Evolutionary conservation across 2,888 invertebrate genomes (phyloP).

Genomic region (Ectemnius cavifrons): DNA sequence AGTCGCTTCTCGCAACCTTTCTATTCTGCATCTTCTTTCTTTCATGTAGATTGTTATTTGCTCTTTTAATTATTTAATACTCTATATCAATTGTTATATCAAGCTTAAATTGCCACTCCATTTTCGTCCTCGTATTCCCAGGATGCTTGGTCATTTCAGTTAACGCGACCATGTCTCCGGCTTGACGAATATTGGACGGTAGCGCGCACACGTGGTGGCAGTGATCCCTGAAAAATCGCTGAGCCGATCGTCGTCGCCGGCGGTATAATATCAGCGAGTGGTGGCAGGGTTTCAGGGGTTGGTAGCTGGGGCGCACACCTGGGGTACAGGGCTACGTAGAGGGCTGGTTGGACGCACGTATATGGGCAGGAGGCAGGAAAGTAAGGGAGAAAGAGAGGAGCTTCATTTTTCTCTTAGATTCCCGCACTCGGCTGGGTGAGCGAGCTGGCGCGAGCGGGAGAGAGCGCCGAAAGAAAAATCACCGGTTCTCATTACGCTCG

Average conservation of each 20-base stretch:
- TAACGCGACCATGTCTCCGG: too few species aligned
- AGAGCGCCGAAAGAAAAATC: slow-evolving; percentile 74
- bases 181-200: too few species aligned
- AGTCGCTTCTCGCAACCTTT: slow-evolving; percentile 31
- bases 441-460: too few species aligned
- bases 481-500: slow-evolving; percentile 75
- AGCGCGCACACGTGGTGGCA: neutral
- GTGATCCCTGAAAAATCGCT: slow-evolving; percentile 13
- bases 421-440: slow-evolving; percentile 33
- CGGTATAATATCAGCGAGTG: slow-evolving; percentile 19
- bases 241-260: slow-evolving; percentile 5
- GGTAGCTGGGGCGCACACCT: slow-evolving; percentile 31
- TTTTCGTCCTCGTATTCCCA: too few species aligned
- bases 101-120: too few species aligned
- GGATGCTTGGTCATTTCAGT: too few species aligned
- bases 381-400: slow-evolving; percentile 35
- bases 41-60: neutral
- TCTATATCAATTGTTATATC: too few species aligned
- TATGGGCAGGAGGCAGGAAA: neutral
- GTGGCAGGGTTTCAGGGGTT: slow-evolving; percentile 26
- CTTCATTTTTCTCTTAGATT: slow-evolving; percentile 68
- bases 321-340: slow-evolving; percentile 7
- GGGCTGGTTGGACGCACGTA: slow-evolving; percentile 1
- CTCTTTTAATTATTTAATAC: too few species aligned
- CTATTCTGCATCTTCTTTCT: slow-evolving; percentile 29